Evolutionary conservation across 1,140 invertebrate genomes (phyloP), one percentile per base, ranked within the genome.

Genomic region (Neodiprion virginianus): DNA sequence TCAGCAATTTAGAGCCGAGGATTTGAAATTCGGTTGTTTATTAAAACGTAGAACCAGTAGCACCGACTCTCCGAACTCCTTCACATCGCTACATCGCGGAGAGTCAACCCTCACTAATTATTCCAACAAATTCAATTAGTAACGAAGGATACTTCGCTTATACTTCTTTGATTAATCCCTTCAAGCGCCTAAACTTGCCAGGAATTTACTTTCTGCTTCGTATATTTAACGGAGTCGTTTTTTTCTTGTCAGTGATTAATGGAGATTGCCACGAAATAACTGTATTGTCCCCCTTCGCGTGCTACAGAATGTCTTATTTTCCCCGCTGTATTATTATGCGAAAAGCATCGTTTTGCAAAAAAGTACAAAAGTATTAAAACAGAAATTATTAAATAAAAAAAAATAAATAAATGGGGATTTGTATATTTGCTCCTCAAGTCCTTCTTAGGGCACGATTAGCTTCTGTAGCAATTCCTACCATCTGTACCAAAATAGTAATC

Each of bases 211-310:
- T n/a, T 61, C n/a, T 61, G 53, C 53, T n/a, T 61, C 53, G 53
- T 61, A 61, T 61, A 61, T 61, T 61, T 61, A 61, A 61, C 8
- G 11, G 53, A 61, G 53, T 11, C 53, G n/a, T n/a, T 61, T 61
- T 61, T 61, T 61, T 61, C n/a, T 61, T 61, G 53, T 61, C 11
- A 61, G 53, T 61, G 53, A 61, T 61, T 61, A 61, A 61, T 61
- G 53, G 53, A 61, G n/a, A 4, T 61, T 61, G 53, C 53, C 53
- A 61, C 53, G 53, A 61, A 61, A 61, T 61, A 8, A 61, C 53
- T 61, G 11, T n/a, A 61, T 61, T 61, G 11, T 12, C n/a, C 53
- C 53, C 53, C 11, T 40, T 61, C 53, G 53, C 53, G 53, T 61
- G 53, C 53, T 61, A 61, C 53, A 11, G 8, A 61, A 61, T 61